Conservation (phyloP, 2,888 invertebrate genomes). For the Rotaria sp. region DNA sequence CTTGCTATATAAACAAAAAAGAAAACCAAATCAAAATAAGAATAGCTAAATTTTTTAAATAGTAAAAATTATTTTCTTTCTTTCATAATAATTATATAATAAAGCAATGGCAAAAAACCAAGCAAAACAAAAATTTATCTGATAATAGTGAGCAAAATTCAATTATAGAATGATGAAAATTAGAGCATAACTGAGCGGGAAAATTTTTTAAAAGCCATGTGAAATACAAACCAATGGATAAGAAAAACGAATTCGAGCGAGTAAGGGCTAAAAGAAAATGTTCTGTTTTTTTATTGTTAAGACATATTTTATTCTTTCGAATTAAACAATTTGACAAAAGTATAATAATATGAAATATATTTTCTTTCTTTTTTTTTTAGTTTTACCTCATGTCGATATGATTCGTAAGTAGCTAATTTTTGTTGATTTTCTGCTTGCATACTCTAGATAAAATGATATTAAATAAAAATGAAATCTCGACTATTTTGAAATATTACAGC, state of each 20-base stretch:
- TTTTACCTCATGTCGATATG: not conserved
- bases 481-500: not conserved
- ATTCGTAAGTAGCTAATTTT: not conserved
- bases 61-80: not conserved
- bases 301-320: not conserved
- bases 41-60: no score
- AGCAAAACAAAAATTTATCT: not conserved
- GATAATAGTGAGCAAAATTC: not conserved
- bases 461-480: not conserved
- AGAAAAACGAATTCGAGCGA: not conserved
- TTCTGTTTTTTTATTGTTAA: not conserved
- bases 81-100: not conserved
- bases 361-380: no score
- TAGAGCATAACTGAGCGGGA: no score
- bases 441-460: not conserved
- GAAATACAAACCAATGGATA: not conserved
- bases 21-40: no score
- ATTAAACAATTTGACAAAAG: not conserved
- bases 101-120: not conserved
- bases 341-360: no score
- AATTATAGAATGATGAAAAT: not conserved
- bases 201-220: not conserved
- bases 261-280: not conserved
- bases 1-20: not conserved
- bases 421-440: not conserved